Conservation (phyloP, 2,797 vertebrate species). For the Vultur gryphus region DNA sequence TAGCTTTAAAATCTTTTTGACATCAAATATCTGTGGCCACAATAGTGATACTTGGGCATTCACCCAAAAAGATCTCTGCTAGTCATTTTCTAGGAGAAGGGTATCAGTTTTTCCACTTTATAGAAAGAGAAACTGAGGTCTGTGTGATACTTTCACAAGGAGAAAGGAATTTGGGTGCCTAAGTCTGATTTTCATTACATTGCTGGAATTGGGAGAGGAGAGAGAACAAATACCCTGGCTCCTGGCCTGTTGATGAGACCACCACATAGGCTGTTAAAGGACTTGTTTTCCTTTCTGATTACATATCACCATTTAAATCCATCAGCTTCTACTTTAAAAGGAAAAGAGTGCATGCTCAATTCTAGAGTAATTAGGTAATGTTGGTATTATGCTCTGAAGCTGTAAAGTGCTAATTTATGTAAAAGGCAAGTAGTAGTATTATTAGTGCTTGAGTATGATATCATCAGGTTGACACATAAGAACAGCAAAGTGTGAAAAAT, state of each 20-base stretch:
- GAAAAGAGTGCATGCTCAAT: slow-evolving; percentile 28
- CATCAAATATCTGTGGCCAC: neutral
- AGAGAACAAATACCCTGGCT: neutral
- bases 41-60: neutral
- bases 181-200: neutral
- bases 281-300: slow-evolving; percentile 49
- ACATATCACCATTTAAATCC: slow-evolving; percentile 26
- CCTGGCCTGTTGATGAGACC: slow-evolving; percentile 9
- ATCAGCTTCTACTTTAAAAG: slow-evolving; percentile 46
- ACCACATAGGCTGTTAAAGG: slow-evolving; percentile 18
- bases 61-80: neutral
- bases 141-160: neutral
- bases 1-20: neutral
- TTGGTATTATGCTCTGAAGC: slow-evolving; percentile 37
- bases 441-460: slow-evolving; percentile 49
- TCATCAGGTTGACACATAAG: slow-evolving; percentile 23
- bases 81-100: neutral
- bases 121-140: neutral
- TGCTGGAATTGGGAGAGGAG: neutral
- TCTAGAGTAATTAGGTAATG: slow-evolving; percentile 56
- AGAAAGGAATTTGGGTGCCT: neutral
- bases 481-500: slow-evolving; percentile 40
- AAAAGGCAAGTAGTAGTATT: slow-evolving; percentile 19
- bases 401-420: slow-evolving; percentile 63
- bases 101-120: neutral